Base-by-base conservation (phyloP, 2,797 vertebrate species). In the Lagodon rhomboides region DNA sequence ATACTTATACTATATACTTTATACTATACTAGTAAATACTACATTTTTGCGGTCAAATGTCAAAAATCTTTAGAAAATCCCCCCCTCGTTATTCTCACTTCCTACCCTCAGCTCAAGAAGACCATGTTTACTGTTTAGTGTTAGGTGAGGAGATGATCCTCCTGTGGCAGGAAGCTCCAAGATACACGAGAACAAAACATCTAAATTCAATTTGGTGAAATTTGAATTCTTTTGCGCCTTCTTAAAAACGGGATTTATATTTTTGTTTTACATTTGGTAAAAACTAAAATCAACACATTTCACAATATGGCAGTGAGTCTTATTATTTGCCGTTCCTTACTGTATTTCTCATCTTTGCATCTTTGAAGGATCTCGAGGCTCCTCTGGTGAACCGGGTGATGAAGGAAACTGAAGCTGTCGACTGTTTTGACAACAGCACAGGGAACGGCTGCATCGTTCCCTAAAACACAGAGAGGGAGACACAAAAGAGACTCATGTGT, bases 361-460 rank as follows among this genome's bases (percentile, higher is more conserved):
- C 98, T 97, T 92, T 99, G 98, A 85, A 99, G 98, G 95, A 99
- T 99, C 97, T 98, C 98, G 86, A 99, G 98, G 96, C 98, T 99
- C 94, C 98, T 96, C 96, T 99, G 98, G 94, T 99, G 98, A 91
- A 99, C 98, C 87, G 98, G 98, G 95, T 99, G 98, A 92, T 99
- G 98, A 75, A 99, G 97, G 95, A 99, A 99, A 95, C 98, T 99
- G 96, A 99, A 98, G 96, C 96, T 99, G 97, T 98, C 97, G 82
- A 98, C 95, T 82, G 94, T 96, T 96, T 98, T 98, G 93, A 97
- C 95, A 80, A 96, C 94, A 66, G 95, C 77, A 88, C 95, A 96
- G 15, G 91, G 73, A 80, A 96, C 95, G 30, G 95, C 92, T 87
- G 96, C 93, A 85, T 97, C 97, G 90, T 96, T 92, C 44, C 87